A percentile compares a stretch with the other conserved stretches of the same genome.
phyloP scores from a whole-genome alignment of 2,797 vertebrate genomes.

The Cyprinella venusta region DNA sequence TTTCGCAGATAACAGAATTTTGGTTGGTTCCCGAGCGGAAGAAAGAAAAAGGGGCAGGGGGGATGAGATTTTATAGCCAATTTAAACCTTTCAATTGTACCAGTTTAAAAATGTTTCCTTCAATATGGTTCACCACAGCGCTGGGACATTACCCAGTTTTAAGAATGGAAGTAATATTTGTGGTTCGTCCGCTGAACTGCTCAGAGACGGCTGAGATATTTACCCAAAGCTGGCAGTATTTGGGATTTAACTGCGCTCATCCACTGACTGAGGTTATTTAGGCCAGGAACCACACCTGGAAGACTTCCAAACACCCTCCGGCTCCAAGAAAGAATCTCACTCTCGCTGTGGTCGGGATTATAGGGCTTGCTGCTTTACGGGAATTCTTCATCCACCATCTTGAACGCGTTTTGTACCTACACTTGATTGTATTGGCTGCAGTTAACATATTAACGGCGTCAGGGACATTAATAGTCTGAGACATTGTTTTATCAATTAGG shows the following conservation, averaged over 20 bases:
- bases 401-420: conserved; percentile 34
- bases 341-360: conserved; percentile 63
- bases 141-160: conserved; percentile 70
- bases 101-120: conserved; percentile 76
- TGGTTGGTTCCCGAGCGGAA: conserved; percentile 64
- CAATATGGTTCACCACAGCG: conserved; percentile 74
- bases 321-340: conserved; percentile 60
- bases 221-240: conserved; percentile 65
- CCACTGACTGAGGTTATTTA: conserved; percentile 66
- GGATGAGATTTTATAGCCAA: conserved; percentile 76
- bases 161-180: conserved; percentile 67
- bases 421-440: conserved; percentile 18
- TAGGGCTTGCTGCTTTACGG: conserved; percentile 30
- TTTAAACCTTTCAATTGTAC: conserved; percentile 72
- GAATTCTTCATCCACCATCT: conserved; percentile 37
- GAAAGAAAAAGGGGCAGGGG: conserved; percentile 18
- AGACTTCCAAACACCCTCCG: conserved; percentile 66
- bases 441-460: conserved; percentile 24
- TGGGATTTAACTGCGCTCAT: conserved; percentile 62
- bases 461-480: conserved; percentile 54
- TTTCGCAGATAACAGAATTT: conserved; percentile 54
- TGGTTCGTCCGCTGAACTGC: conserved; percentile 70
- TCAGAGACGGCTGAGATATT: conserved; percentile 64
- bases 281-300: conserved; percentile 71
- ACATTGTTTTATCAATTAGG: conserved; percentile 52